Evolutionary conservation across 2,797 vertebrate species (phyloP), one percentile per base, ranked within the genome.

Genomic region (Microcaecilia unicolor): DNA sequence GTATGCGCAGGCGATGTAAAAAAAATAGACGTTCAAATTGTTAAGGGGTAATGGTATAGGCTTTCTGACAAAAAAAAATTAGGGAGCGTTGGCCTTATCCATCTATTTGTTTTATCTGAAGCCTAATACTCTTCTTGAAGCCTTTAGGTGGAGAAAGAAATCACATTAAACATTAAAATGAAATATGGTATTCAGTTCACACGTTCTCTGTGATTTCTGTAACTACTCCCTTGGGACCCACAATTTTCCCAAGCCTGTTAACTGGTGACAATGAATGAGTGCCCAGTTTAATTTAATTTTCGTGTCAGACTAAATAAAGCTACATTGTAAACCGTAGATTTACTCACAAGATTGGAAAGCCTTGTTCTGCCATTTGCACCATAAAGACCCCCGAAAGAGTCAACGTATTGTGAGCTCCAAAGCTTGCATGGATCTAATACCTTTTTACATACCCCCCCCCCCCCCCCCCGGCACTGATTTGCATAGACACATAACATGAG

Each of bases 161-260:
- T n/a, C n/a, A n/a, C n/a, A n/a, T n/a, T n/a, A n/a, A n/a, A n/a
- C n/a, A n/a, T n/a, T n/a, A n/a, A n/a, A n/a, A n/a, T n/a, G 22
- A 5, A 9, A 18, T 44, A 51, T 55, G 7, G 11, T 10, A 59
- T 58, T 44, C 28, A 19, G 33, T 31, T 63, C 22, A 11, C 25
- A 17, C 8, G 30, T 41, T 24, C 30, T 44, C 43, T 28, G 25
- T 22, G 38, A 54, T 72, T 49, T 52, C 55, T 47, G 63, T 71
- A 59, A 76, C 63, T 77, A 40, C 33, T 48, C 87, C 84, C 86
- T 34, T 60, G 86, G 76, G 83, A 72, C 70, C 76, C 75, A 78
- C 79, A 76, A 80, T 88, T 88, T 86, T 85, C 85, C 81, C 81
- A 79, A 68, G 77, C 67, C 77, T 81, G 77, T 83, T 86, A 78